Percentiles rank a stretch among this genome's conserved stretches.
These are phyloP conservation scores for Ifrita kowaldi DNA, from an alignment of 2,113 vertebrate species.

Conservation along the genomic window DNA sequence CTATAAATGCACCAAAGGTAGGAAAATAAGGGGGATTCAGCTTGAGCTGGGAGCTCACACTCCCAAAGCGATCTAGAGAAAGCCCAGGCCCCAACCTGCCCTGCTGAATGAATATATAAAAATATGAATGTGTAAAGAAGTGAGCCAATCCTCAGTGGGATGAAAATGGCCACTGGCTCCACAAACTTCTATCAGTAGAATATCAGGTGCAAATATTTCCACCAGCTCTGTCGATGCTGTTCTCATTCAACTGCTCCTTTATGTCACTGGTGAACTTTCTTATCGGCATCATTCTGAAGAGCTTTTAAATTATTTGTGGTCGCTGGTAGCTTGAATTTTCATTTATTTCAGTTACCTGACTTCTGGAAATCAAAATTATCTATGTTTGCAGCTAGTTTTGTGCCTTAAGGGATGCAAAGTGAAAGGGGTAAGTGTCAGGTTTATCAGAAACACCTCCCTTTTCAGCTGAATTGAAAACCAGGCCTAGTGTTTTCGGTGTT, in stretches of 20 bases:
- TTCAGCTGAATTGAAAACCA: not conserved
- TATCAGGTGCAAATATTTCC: not conserved
- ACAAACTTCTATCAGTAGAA: not conserved
- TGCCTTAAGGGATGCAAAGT: not conserved
- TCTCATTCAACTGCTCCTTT: not conserved
- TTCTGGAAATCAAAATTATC: not conserved
- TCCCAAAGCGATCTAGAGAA: not conserved
- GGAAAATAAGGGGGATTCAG: not conserved
- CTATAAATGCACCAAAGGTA: not conserved
- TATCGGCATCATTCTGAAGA: not conserved
- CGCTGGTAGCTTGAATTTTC: not conserved
- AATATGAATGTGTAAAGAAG: not conserved
- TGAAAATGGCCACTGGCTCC: not conserved
- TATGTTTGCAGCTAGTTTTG: not conserved
- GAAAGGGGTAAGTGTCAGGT: not conserved
- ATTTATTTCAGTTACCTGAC: not conserved
- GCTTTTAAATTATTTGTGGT: not conserved
- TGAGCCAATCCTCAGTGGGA: not conserved
- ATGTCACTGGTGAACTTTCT: not conserved
- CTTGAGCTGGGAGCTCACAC: not conserved
- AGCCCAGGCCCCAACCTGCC: not conserved
- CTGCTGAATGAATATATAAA: not conserved
- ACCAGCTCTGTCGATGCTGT: not conserved
- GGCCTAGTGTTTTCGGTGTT: not conserved
- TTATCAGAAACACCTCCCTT: conserved; percentile 4